These are phyloP conservation scores for Podarcis lilfordi DNA, from an alignment of 2,797 vertebrate species.

Conservation along the genomic window DNA sequence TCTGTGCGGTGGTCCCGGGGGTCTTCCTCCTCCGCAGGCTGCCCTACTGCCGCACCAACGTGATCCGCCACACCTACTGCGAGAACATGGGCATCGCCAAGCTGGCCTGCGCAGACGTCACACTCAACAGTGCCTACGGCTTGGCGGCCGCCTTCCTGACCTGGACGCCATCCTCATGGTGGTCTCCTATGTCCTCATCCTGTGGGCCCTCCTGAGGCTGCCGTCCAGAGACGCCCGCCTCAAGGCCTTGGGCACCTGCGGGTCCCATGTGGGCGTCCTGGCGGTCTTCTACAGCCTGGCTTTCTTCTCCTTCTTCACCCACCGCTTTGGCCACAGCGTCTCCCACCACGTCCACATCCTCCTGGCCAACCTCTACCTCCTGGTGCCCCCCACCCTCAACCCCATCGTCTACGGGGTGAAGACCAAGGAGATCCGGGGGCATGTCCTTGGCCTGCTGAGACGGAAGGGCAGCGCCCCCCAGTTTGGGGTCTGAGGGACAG, in stretches of 20 bases:
- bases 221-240: conserved; percentile 39
- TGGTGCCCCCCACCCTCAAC: no score
- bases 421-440: no score
- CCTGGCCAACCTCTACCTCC: no score
- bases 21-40: background rate
- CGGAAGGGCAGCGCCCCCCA: no score
- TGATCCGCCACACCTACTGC: conserved; percentile 19
- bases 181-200: conserved; percentile 48
- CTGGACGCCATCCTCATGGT: background rate
- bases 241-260: conserved; percentile 56
- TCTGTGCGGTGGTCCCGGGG: background rate
- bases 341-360: no score
- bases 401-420: no score
- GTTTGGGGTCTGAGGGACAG: no score
- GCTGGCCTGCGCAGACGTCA: conserved; percentile 5
- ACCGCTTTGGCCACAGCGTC: no score
- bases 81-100: conserved; percentile 38
- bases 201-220: conserved; percentile 32
- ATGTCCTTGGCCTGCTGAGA: no score
- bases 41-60: conserved; percentile 5
- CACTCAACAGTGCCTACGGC: background rate
- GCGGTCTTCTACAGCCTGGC: no score
- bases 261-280: conserved; percentile 52
- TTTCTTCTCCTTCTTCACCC: no score
- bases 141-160: background rate